phyloP scores from a whole-genome alignment of 2,888 invertebrate genomes.

The Cheilosia grossa region DNA sequence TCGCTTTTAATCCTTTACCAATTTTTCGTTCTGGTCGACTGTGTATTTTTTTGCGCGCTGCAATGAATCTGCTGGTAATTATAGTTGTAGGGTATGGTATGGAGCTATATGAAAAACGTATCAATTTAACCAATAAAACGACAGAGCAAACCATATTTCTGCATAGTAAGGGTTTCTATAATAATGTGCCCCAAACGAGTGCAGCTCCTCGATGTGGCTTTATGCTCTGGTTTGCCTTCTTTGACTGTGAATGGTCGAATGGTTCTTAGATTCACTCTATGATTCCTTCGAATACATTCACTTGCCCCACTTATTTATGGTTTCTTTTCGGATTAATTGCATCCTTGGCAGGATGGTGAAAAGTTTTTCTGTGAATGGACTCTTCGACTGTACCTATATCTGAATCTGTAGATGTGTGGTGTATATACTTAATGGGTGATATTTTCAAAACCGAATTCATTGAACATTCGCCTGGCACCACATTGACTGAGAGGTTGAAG shows the following conservation, averaged over 20 bases:
- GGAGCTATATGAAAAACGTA: too few relatives aligned
- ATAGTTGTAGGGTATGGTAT: too few relatives aligned
- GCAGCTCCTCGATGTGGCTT: constrained; percentile 1
- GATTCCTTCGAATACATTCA: constrained; percentile 15
- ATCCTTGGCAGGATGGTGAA: constrained; percentile 25
- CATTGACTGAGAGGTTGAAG: constrained; percentile 22
- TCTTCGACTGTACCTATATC: background rate
- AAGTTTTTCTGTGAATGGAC: constrained; percentile 43
- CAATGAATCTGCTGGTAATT: background rate
- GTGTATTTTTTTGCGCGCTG: background rate
- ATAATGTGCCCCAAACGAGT: background rate
- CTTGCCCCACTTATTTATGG: constrained; percentile 54
- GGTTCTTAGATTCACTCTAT: constrained; percentile 12
- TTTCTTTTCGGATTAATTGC: constrained; percentile 51
- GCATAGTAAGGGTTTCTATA: background rate
- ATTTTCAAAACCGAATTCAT: constrained; percentile 3
- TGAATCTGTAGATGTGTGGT: background rate
- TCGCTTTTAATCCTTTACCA: constrained; percentile 64
- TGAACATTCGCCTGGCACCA: constrained; percentile 25
- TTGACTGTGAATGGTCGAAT: constrained; percentile 24
- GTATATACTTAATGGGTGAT: constrained; percentile 25
- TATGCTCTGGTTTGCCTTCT: constrained; percentile 3
- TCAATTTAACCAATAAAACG: too few relatives aligned
- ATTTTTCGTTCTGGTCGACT: constrained; percentile 53
- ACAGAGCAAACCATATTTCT: background rate